phyloP scores from a whole-genome alignment of 2,888 invertebrate genomes.

The Criorhina ranunculi region DNA sequence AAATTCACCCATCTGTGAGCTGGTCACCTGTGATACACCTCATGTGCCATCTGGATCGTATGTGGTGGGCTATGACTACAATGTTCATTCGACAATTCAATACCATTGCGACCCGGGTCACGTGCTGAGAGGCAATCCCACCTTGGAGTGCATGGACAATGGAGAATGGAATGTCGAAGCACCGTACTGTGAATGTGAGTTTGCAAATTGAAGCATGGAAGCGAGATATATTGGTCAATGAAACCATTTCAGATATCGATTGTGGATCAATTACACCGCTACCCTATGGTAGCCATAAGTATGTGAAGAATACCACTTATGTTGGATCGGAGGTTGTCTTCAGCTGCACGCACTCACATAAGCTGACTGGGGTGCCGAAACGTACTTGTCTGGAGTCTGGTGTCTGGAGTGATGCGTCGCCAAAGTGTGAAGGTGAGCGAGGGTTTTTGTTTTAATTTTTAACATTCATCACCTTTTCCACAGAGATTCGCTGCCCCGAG shows the following conservation, averaged over 20 bases:
- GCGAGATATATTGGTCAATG: not conserved
- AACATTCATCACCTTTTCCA: slow-evolving; percentile 62
- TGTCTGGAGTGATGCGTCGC: slow-evolving; percentile 93
- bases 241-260: slow-evolving; percentile 89
- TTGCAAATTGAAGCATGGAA: not conserved
- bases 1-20: slow-evolving; percentile 93
- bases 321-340: slow-evolving; percentile 92
- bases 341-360: slow-evolving; percentile 91
- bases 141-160: slow-evolving; percentile 89
- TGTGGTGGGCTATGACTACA: slow-evolving; percentile 95
- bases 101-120: slow-evolving; percentile 95
- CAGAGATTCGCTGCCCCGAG: slow-evolving; percentile 95
- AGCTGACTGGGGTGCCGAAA: slow-evolving; percentile 90
- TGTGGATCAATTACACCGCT: slow-evolving; percentile 93
- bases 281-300: slow-evolving; percentile 91
- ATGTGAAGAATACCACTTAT: slow-evolving; percentile 91
- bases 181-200: slow-evolving; percentile 93
- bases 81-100: slow-evolving; percentile 93
- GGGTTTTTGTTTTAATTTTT: not conserved
- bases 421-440: slow-evolving; percentile 90
- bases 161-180: slow-evolving; percentile 94
- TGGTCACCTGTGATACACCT: slow-evolving; percentile 94
- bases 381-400: slow-evolving; percentile 90
- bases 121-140: slow-evolving; percentile 89
- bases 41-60: slow-evolving; percentile 93